Evolutionary conservation across 2,113 vertebrate species (phyloP), one percentile per base, ranked within the genome.

Genomic region (Neolamprologus caudopunctatus): DNA sequence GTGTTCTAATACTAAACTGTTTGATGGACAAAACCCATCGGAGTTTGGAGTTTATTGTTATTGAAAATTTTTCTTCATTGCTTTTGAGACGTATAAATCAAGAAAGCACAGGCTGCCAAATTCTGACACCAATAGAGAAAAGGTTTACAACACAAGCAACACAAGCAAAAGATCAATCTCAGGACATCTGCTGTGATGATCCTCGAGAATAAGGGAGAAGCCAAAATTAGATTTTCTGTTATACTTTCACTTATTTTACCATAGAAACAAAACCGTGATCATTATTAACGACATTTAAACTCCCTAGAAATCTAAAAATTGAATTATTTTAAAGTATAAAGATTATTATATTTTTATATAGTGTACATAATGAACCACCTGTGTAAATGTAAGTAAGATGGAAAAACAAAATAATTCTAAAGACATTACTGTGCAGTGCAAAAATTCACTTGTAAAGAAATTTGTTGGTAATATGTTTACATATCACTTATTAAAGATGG

Each of bases 401-500:
- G 35, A 68, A 21, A 68, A 68, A 37, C 11, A 26, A 42, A 45
- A 45, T 0, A 26, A 45, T 11, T 73, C 37, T 45, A 45, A 45
- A 73, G 4, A 28, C 21, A 73, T 73, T 73, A 73, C 21, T 17
- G 68, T 5, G 21, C 24, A 75, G 68, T 28, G 14, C 12, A 42
- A 1, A 75, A 73, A 11, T 47, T 75, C 33, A 66, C 61, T 75
- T 73, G 9, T 7, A 73, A 45, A 47, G 37, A 0, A 73, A 73
- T 45, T 17, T 73, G 2, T 28, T 73, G 63, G 35, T 68, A 21
- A 68, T 40, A 4, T 68, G 63, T 68, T 68, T 37, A 68, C 5
- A 45, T 26, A 73, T 45, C 1, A 17, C 13, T 5, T 45, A 45
- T 26, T 45, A 73, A 26, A 10, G 13, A 0, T 0, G 6, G 1